Evolutionary conservation across 1,140 invertebrate genomes (phyloP).

Genomic region (Bombus waltoni): DNA sequence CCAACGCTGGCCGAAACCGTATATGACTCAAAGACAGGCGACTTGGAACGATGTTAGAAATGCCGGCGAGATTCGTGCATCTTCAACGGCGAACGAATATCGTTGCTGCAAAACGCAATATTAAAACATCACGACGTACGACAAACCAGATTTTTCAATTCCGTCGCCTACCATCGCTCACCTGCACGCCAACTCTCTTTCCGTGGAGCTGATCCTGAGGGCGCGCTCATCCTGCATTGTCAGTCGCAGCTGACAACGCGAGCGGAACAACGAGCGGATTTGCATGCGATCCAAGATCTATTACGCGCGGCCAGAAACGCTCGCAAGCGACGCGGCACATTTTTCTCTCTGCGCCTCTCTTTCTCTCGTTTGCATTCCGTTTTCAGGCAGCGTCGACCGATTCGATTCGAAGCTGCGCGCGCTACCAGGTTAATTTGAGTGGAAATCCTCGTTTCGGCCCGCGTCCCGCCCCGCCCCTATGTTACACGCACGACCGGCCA

Average conservation of each 20-base stretch:
- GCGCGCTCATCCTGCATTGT: slow-evolving; percentile 48
- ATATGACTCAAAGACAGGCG: no score
- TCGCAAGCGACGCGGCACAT: not conserved
- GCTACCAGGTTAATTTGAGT: slow-evolving; percentile 7
- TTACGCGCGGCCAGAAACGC: slow-evolving; percentile 17
- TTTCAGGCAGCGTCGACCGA: slow-evolving; percentile 12
- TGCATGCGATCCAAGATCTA: slow-evolving; percentile 59
- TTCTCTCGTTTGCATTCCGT: not conserved
- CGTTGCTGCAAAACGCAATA: not conserved
- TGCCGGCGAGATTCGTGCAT: no score
- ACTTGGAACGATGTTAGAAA: no score
- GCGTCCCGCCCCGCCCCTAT: not conserved
- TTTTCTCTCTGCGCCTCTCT: not conserved
- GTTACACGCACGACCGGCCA: not conserved
- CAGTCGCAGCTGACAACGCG: slow-evolving; percentile 62
- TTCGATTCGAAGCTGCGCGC: not conserved
- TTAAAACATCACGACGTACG: not conserved
- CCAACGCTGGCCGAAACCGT: not conserved
- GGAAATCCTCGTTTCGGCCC: slow-evolving; percentile 7
- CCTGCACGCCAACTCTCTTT: not conserved
- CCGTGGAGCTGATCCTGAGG: slow-evolving; percentile 30
- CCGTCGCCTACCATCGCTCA: not conserved
- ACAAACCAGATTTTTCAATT: not conserved
- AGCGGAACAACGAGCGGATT: slow-evolving; percentile 47
- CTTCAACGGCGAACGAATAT: no score